Percentiles rank a stretch among this genome's conserved stretches.
Conservation (phyloP, 1,140 invertebrate species). For the Drosophila mojavensis region DNA sequence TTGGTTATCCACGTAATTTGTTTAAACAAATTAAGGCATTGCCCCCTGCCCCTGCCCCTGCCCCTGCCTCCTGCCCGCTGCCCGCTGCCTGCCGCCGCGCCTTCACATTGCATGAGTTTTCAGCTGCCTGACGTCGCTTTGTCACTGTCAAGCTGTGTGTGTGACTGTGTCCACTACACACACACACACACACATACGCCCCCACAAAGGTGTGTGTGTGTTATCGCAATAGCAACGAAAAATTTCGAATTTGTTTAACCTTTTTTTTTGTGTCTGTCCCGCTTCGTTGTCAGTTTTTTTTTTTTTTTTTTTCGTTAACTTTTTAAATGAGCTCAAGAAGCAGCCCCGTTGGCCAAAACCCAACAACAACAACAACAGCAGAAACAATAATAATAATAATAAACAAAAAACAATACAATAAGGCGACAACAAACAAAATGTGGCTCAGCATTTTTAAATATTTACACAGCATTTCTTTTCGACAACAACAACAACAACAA, state of each 20-base stretch:
- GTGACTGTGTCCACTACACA: constrained; percentile 34
- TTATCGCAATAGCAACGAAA: constrained; percentile 59
- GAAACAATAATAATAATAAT: constrained; percentile 7
- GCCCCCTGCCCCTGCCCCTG: background rate
- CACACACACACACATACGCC: constrained; percentile 24
- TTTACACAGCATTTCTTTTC: constrained; percentile 77
- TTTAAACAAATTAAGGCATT: constrained; percentile 79
- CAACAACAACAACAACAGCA: constrained; percentile 22
- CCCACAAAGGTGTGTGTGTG: constrained; percentile 32
- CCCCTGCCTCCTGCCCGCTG: background rate
- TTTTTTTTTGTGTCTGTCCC: constrained; percentile 27
- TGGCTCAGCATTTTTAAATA: constrained; percentile 67
- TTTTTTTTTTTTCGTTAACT: constrained; percentile 22
- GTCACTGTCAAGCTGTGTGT: constrained; percentile 66
- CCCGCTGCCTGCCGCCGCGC: background rate
- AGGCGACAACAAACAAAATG: constrained; percentile 51
- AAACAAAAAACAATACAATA: constrained; percentile 27
- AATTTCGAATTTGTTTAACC: constrained; percentile 76
- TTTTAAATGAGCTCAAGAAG: constrained; percentile 51
- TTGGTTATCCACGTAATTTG: constrained; percentile 76
- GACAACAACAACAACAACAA: constrained; percentile 30
- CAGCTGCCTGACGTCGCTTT: constrained; percentile 78
- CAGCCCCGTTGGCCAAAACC: constrained; percentile 63
- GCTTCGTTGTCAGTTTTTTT: constrained; percentile 51
- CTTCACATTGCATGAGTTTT: background rate